These are phyloP conservation scores for Diplazon laetatorius DNA, from an alignment of 2,888 invertebrate genomes.

Conservation along the genomic window DNA sequence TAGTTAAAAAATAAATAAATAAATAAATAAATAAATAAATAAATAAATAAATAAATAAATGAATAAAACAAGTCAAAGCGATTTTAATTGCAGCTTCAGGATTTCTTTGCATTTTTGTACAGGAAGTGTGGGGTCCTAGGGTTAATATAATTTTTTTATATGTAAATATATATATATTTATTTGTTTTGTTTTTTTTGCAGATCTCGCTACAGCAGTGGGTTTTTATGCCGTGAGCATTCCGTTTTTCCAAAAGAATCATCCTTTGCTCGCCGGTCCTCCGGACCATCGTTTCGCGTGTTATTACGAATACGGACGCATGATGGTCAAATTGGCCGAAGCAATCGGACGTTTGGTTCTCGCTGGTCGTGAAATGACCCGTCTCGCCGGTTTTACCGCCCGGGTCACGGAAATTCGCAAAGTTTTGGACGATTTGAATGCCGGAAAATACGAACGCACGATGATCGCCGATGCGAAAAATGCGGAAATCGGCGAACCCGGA, in stretches of 20 bases:
- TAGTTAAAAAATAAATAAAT: too few relatives aligned
- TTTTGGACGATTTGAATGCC: slow-evolving; percentile 91
- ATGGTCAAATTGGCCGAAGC: slow-evolving; percentile 98
- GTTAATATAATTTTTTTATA: too few relatives aligned
- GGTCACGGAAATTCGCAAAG: slow-evolving; percentile 93
- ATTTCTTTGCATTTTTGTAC: too few relatives aligned
- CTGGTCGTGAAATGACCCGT: slow-evolving; percentile 96
- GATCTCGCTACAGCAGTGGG: slow-evolving; percentile 98
- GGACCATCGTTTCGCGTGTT: slow-evolving; percentile 89
- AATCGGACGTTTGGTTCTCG: slow-evolving; percentile 96
- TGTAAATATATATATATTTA: too few relatives aligned
- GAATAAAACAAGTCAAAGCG: neutral
- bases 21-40: too few relatives aligned
- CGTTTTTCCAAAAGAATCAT: slow-evolving; percentile 93
- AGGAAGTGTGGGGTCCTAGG: too few relatives aligned
- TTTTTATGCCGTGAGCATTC: slow-evolving; percentile 96
- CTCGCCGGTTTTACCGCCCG: slow-evolving; percentile 97
- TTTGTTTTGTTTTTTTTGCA: too few relatives aligned
- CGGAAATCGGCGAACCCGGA: slow-evolving; percentile 85
- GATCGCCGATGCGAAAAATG: slow-evolving; percentile 85
- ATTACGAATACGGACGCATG: slow-evolving; percentile 99
- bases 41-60: too few relatives aligned
- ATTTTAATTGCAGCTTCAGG: too few relatives aligned
- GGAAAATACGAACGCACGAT: slow-evolving; percentile 90
- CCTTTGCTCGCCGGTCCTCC: slow-evolving; percentile 85